phyloP scores from a whole-genome alignment of 2,888 invertebrate genomes.

The Geophilus truncorum region DNA sequence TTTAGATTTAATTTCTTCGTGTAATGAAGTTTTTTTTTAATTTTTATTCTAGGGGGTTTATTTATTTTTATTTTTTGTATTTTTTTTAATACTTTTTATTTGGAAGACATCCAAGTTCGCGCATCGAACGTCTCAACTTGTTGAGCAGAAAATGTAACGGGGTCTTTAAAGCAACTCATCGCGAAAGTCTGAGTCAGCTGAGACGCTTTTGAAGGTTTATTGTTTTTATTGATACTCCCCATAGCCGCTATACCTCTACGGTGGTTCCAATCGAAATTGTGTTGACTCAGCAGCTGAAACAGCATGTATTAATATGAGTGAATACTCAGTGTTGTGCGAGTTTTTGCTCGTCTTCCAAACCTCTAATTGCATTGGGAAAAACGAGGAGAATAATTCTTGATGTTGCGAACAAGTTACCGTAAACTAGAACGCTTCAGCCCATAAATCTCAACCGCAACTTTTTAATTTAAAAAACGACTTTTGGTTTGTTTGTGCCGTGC shows the following conservation, averaged over 20 bases:
- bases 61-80: not conserved
- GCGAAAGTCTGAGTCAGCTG: not conserved
- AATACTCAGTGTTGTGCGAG: not conserved
- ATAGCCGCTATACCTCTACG: not conserved
- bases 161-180: slow-evolving; percentile 5
- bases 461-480: not conserved
- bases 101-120: not conserved
- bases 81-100: not conserved
- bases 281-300: slow-evolving; percentile 23
- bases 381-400: not conserved
- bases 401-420: not conserved
- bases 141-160: slow-evolving; percentile 6
- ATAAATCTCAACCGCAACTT: not conserved
- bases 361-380: not conserved
- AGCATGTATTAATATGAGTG: slow-evolving; percentile 9
- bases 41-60: no score
- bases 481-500: not conserved
- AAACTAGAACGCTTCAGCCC: not conserved
- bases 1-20: not conserved
- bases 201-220: slow-evolving; percentile 6
- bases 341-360: not conserved
- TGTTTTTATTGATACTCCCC: slow-evolving; percentile 25
- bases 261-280: not conserved
- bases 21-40: not conserved
- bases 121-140: not conserved